Conservation (phyloP, 2,797 vertebrate genomes). For the Philypnodon macrostomus region DNA sequence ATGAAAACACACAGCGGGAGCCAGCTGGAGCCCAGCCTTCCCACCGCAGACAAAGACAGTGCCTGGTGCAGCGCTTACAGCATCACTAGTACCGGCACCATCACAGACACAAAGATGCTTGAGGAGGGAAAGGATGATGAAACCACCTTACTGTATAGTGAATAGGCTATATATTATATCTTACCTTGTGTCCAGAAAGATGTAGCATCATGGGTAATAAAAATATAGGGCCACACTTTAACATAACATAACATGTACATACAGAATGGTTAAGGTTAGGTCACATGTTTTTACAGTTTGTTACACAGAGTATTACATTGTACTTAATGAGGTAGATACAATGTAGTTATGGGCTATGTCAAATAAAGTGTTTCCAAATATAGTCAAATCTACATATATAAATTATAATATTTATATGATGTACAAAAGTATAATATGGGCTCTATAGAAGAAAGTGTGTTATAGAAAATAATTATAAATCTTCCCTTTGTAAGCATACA, state of each 20-base stretch:
- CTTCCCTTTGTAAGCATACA: slow-evolving; percentile 40
- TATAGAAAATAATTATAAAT: slow-evolving; percentile 24
- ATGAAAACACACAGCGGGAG: slow-evolving; percentile 59
- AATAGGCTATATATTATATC: not conserved
- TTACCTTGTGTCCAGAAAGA: no score
- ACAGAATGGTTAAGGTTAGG: no score
- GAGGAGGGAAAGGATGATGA: not conserved
- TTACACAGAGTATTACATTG: no score
- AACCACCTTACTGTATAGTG: not conserved
- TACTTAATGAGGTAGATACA: no score
- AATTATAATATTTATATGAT: not conserved
- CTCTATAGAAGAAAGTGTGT: not conserved
- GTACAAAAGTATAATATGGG: not conserved
- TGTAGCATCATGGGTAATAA: no score
- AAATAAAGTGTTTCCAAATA: no score
- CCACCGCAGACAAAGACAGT: slow-evolving; percentile 62
- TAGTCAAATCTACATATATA: no score
- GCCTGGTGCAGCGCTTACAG: slow-evolving; percentile 45
- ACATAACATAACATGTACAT: no score
- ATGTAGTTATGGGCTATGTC: no score
- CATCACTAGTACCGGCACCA: slow-evolving; percentile 53
- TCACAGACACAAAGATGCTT: slow-evolving; percentile 13
- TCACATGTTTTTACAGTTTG: no score
- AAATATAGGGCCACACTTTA: not conserved
- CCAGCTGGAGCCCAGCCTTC: slow-evolving; percentile 68